phyloP scores from a whole-genome alignment of 2,888 invertebrate species.

The Acanthacorydalis orientalis region DNA sequence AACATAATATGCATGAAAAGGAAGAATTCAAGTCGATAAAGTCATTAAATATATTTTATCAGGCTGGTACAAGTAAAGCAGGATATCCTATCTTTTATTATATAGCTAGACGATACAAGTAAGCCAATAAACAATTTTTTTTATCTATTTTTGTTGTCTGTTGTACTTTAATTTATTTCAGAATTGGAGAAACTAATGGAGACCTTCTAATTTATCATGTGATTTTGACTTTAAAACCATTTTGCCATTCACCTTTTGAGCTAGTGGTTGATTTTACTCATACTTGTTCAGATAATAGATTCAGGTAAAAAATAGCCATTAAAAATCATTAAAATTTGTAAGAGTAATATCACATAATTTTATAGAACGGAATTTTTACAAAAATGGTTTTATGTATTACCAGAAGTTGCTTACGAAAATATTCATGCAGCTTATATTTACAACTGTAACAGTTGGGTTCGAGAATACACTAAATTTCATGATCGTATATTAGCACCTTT shows the following conservation, averaged over 20 bases:
- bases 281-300: slow-evolving; percentile 74
- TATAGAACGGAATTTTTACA: slow-evolving; percentile 81
- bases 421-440: slow-evolving; percentile 87
- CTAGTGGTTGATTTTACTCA: slow-evolving; percentile 97
- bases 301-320: slow-evolving; percentile 10
- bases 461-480: slow-evolving; percentile 94
- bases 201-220: slow-evolving; percentile 94
- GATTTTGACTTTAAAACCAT: slow-evolving; percentile 84
- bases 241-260: slow-evolving; percentile 92
- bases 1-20: slow-evolving; percentile 95
- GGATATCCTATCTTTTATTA: slow-evolving; percentile 95
- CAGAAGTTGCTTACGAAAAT: slow-evolving; percentile 83
- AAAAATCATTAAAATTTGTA: too few relatives aligned
- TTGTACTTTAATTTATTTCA: slow-evolving; percentile 23
- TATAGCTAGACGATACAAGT: slow-evolving; percentile 93
- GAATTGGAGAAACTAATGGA: slow-evolving; percentile 90
- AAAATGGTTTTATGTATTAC: slow-evolving; percentile 93
- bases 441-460: slow-evolving; percentile 95
- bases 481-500: slow-evolving; percentile 79
- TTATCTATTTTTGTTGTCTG: neutral
- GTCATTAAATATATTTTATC: slow-evolving; percentile 82
- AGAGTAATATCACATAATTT: too few relatives aligned
- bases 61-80: slow-evolving; percentile 82
- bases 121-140: slow-evolving; percentile 21
- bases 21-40: slow-evolving; percentile 96